Conservation (phyloP, 1,140 invertebrate species). For the Drosophila repletoides region DNA sequence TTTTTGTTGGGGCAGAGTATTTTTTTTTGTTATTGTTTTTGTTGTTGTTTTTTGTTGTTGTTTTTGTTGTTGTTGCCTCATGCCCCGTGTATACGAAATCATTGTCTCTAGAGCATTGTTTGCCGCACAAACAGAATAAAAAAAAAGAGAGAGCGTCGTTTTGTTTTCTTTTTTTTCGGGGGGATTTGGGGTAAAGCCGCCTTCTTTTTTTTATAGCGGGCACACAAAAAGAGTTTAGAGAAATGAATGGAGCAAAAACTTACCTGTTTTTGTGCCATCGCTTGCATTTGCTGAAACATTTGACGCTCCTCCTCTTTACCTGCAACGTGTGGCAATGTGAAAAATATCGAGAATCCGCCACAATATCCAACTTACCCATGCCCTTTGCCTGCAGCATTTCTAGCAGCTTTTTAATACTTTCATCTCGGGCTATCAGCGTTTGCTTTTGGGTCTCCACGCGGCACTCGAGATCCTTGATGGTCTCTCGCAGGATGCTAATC, state of each 20-base stretch:
- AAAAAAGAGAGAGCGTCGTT: constrained; percentile 26
- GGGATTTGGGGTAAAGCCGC: constrained; percentile 23
- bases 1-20: constrained; percentile 4
- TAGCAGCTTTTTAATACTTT: constrained; percentile 98
- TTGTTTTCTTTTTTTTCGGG: constrained; percentile 1
- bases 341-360: not conserved
- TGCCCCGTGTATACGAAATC: constrained; percentile 64
- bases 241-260: constrained; percentile 81
- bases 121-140: constrained; percentile 65
- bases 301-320: constrained; percentile 96
- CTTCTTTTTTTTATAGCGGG: constrained; percentile 19
- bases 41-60: not conserved
- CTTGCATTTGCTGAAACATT: constrained; percentile 98
- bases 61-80: constrained; percentile 15
- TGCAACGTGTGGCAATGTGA: constrained; percentile 78
- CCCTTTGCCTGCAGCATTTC: constrained; percentile 99
- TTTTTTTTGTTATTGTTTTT: not conserved
- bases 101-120: constrained; percentile 78
- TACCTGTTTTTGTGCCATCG: constrained; percentile 97
- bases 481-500: constrained; percentile 96
- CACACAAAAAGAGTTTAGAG: not conserved
- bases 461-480: constrained; percentile 97
- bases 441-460: constrained; percentile 99
- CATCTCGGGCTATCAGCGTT: constrained; percentile 96
- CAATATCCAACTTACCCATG: constrained; percentile 89